Conservation (phyloP, 2,113 vertebrate species). For the Nibea coibor region DNA sequence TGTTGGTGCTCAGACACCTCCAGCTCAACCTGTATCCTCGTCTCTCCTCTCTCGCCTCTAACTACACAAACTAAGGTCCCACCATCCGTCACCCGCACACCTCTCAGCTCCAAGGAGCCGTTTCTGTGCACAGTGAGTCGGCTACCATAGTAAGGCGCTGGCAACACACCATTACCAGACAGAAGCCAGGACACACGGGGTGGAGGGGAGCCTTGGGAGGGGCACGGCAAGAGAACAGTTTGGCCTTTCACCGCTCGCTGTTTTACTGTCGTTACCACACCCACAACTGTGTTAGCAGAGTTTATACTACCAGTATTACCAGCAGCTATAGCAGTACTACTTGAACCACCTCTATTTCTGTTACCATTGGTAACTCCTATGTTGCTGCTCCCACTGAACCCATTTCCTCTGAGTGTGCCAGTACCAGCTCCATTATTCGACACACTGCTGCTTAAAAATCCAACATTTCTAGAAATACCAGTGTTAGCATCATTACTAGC, state of each 20-base stretch:
- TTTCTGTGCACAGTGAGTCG: conserved; percentile 91
- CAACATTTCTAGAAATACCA: conserved; percentile 50
- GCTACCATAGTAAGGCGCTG: conserved; percentile 90
- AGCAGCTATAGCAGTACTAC: conserved; percentile 1
- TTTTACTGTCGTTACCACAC: conserved; percentile 76
- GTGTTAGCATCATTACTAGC: conserved; percentile 32
- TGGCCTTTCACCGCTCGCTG: conserved; percentile 81
- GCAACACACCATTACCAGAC: conserved; percentile 89
- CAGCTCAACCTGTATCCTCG: conserved; percentile 85
- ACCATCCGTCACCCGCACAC: conserved; percentile 81
- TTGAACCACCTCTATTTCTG: conserved; percentile 23
- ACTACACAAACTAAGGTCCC: conserved; percentile 89
- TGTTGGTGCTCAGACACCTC: conserved; percentile 78
- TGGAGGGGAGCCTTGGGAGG: conserved; percentile 85
- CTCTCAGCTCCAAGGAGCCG: conserved; percentile 89
- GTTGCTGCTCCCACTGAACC: conserved; percentile 38
- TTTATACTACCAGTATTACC: conserved; percentile 28
- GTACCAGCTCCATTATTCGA: conserved; percentile 41
- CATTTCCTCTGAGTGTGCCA: conserved; percentile 37
- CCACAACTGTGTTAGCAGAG: conserved; percentile 25
- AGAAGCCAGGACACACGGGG: conserved; percentile 90
- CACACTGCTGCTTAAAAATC: conserved; percentile 28
- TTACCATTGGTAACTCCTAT: conserved; percentile 13
- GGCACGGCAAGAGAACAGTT: conserved; percentile 88
- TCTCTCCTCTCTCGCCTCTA: conserved; percentile 88